Percentiles rank a stretch among this genome's conserved stretches.
These are phyloP conservation scores for Choloepus hoffmanni DNA, from an alignment of 2,113 vertebrate species.

Conservation along the genomic window DNA sequence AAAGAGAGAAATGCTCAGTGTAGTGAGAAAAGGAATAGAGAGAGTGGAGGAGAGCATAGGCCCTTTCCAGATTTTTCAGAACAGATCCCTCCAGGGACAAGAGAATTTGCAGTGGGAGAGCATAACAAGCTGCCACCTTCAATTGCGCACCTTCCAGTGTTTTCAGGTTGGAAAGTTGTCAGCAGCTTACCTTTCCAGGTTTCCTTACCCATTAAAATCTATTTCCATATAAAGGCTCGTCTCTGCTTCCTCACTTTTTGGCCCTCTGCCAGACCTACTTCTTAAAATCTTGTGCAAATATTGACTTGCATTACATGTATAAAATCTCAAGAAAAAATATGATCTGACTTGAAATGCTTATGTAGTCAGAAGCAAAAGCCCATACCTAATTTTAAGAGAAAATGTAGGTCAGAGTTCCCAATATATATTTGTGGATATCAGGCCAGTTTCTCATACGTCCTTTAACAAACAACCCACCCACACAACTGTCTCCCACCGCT, in stretches of 20 bases:
- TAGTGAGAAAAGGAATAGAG: not conserved
- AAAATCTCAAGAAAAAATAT: not conserved
- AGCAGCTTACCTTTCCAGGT: not conserved
- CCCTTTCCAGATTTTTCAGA: not conserved
- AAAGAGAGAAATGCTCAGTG: not conserved
- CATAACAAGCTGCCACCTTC: accelerated
- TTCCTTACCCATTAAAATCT: not conserved
- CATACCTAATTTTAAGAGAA: not conserved
- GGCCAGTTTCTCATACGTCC: not conserved
- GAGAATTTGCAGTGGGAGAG: accelerated
- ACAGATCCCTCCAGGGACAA: not conserved
- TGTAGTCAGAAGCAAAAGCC: conserved; percentile 38
- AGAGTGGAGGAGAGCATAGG: not conserved
- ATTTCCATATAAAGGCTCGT: not conserved
- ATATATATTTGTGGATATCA: not conserved
- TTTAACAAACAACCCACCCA: not conserved
- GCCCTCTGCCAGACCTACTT: not conserved
- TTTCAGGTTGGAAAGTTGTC: not conserved
- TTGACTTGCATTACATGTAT: not conserved
- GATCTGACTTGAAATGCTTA: conserved; percentile 14
- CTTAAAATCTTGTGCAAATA: conserved; percentile 18
- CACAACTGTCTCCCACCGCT: not conserved
- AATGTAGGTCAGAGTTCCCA: not conserved
- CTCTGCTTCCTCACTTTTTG: not conserved
- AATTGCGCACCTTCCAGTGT: too few species aligned